Evolutionary conservation across 2,888 invertebrate species (phyloP).

Genomic region (Tortrix viridana): DNA sequence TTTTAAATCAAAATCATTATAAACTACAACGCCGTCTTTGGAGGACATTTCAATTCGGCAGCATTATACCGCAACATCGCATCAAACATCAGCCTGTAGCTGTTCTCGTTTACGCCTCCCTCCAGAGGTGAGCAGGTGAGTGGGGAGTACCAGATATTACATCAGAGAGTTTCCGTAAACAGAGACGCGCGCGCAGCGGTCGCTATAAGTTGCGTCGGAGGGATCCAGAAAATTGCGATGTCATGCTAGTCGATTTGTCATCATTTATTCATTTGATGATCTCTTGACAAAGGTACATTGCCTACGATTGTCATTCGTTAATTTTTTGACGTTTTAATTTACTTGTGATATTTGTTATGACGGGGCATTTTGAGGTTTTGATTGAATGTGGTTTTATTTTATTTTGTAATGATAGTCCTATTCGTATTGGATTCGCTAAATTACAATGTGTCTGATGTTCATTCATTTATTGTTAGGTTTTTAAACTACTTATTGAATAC

Average conservation of each 20-base stretch:
- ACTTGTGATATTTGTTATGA: neutral
- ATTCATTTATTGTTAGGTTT: no score
- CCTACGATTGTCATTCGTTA: neutral
- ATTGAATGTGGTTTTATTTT: neutral
- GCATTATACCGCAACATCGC: conserved; percentile 45
- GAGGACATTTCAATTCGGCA: conserved; percentile 48
- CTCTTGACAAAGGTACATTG: neutral
- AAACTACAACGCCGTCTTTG: neutral
- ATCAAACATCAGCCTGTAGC: conserved; percentile 61
- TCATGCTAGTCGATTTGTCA: neutral
- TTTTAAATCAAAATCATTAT: neutral
- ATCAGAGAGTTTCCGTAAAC: conserved; percentile 58
- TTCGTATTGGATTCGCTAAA: no score
- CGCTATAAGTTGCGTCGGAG: conserved; percentile 1
- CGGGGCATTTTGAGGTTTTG: neutral
- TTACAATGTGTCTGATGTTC: no score
- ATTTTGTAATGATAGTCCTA: neutral
- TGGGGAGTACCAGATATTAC: conserved; percentile 54
- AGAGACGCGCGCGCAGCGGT: conserved; percentile 38
- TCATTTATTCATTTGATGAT: neutral
- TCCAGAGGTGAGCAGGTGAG: conserved; percentile 11
- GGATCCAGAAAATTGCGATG: neutral
- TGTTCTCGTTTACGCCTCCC: conserved; percentile 6
- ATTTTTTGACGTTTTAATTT: conserved; percentile 2
- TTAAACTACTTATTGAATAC: no score